These are phyloP conservation scores for Hormaphis cornu DNA, from an alignment of 1,140 invertebrate species.

Conservation along the genomic window DNA sequence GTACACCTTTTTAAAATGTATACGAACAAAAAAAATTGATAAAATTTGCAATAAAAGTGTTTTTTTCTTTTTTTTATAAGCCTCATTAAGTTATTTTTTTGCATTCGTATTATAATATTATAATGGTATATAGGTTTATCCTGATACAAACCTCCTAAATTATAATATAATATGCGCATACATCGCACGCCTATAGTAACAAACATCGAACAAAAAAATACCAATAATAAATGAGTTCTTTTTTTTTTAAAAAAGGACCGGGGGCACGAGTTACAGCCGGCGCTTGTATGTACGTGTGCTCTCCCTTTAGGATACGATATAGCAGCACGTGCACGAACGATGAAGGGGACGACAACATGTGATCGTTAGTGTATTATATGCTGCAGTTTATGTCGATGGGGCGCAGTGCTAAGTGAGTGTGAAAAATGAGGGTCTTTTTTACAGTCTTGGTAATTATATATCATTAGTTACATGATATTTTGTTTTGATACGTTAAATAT, in stretches of 20 bases:
- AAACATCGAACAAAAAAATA: neutral
- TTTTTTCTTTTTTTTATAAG: no score
- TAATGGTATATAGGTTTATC: no score
- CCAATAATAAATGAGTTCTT: neutral
- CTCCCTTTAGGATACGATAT: neutral
- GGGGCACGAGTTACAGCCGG: neutral
- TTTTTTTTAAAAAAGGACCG: neutral
- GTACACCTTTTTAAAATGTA: no score
- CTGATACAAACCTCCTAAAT: no score
- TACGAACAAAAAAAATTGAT: no score
- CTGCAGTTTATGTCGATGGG: neutral
- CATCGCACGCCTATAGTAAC: neutral
- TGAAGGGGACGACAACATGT: neutral
- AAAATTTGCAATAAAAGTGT: no score
- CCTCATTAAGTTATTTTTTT: no score
- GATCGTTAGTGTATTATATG: constrained; percentile 6
- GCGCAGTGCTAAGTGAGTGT: neutral
- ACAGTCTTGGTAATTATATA: neutral
- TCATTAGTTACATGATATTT: no score
- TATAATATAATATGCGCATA: no score
- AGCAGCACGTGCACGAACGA: no score
- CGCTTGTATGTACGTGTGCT: neutral
- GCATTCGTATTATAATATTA: no score
- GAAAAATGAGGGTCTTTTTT: neutral
- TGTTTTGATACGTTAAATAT: no score